Evolutionary conservation across 1,140 invertebrate species (phyloP).

Genomic region (Nasonia vitripennis): DNA sequence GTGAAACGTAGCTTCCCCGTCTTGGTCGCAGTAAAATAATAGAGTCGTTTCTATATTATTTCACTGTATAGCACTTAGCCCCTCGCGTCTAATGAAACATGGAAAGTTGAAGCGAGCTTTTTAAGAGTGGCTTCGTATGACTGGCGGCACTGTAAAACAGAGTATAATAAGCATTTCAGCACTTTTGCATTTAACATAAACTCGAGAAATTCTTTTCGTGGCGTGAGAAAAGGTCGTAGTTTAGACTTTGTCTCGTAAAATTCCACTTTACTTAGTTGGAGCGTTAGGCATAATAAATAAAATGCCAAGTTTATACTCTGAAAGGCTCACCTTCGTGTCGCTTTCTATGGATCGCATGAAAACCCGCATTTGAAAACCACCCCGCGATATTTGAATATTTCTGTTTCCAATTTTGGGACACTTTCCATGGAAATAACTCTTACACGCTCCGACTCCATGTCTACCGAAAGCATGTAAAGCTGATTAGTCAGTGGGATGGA

Average conservation of each 20-base stretch:
- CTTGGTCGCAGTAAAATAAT: too few species aligned
- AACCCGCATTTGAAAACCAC: not conserved
- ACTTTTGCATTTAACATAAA: not conserved
- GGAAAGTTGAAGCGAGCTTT: not conserved
- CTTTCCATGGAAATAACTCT: too few species aligned
- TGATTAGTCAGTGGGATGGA: not conserved
- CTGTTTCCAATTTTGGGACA: not conserved
- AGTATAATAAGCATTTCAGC: not conserved
- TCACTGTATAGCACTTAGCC: not conserved
- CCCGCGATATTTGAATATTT: not conserved
- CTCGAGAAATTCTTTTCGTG: not conserved
- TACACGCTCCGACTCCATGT: not conserved
- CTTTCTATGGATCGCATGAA: not conserved
- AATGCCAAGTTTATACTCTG: not conserved
- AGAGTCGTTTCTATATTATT: not conserved
- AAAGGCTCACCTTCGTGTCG: not conserved
- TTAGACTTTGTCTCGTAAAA: not conserved
- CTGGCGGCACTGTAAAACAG: not conserved
- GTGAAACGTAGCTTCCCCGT: too few species aligned
- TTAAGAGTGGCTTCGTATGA: not conserved
- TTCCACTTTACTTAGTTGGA: not conserved
- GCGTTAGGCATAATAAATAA: not conserved
- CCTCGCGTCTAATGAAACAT: not conserved
- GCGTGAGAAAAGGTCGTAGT: not conserved
- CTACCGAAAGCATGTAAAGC: not conserved